These are phyloP conservation scores for Vespertilio murinus DNA, from an alignment of 2,797 vertebrate genomes.

Conservation along the genomic window DNA sequence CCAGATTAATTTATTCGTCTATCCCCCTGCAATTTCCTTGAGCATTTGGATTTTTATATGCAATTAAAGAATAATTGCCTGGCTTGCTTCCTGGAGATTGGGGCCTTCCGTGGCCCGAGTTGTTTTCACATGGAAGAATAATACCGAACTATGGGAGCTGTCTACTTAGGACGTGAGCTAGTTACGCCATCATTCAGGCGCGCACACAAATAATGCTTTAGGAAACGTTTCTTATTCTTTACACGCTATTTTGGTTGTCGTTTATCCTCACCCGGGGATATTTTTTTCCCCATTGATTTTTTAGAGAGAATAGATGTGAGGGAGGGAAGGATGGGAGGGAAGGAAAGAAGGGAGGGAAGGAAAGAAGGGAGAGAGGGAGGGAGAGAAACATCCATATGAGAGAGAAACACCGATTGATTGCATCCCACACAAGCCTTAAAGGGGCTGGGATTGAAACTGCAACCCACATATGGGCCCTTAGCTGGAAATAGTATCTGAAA, in stretches of 20 bases:
- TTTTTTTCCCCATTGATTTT: neutral
- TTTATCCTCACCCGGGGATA: neutral
- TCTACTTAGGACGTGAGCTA: neutral
- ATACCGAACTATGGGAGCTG: neutral
- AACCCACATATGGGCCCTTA: too few relatives aligned
- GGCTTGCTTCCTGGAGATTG: conserved; percentile 22
- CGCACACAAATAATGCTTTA: neutral
- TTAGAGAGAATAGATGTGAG: neutral
- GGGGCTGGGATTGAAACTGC: too few relatives aligned
- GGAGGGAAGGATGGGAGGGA: too few relatives aligned
- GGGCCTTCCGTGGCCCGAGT: neutral
- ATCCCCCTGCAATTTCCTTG: conserved; percentile 39
- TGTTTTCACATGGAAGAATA: neutral
- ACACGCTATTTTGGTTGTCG: too few relatives aligned
- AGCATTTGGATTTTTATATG: conserved; percentile 37
- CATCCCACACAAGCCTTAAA: too few relatives aligned
- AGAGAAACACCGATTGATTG: neutral
- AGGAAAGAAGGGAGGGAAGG: too few relatives aligned
- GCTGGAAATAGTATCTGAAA: too few relatives aligned
- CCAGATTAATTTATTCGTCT: conserved; percentile 39
- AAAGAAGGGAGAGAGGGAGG: too few relatives aligned
- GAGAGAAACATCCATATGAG: neutral
- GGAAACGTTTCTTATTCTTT: neutral
- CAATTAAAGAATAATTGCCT: conserved; percentile 49
- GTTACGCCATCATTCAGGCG: neutral